Base-by-base conservation (phyloP, 1,140 invertebrate species). In the Halesus radiatus region DNA sequence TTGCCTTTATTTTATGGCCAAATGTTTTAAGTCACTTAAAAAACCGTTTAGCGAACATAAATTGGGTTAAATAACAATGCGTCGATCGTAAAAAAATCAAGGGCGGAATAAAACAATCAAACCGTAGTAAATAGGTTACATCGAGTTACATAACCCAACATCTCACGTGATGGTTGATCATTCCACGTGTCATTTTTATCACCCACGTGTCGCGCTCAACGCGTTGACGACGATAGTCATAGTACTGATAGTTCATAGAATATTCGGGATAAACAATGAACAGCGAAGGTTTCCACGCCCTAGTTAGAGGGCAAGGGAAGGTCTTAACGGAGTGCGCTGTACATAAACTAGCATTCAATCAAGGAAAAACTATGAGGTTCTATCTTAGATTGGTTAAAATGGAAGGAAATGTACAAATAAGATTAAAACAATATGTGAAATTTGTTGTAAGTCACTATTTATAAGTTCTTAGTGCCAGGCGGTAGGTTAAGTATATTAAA, bases 211-310 rank as follows among this genome's bases (percentile, higher is more conserved):
- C 20, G 10, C 56, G 23, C 10, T 20, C 23, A 23, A 18, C 20
- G 56, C n/a, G 56, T 7, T n/a, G 56, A 22, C 56, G 56, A 60
- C 20, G 56, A 60, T 22, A 45, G 32, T 32, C 0, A 7, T 32
- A 32, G 32, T 10, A 45, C 8, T 13, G 13, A 45, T 45, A 10
- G 23, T 50, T 20, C 6, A 45, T 23, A 53, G 18, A 54, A 26
- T 50, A 54, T 54, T 70, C 15, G 29, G 45, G 45, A 29, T 29
- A 18, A 37, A 13, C 10, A 45, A 45, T 45, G 8, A 45, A 70
- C 66, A 70, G n/a, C 66, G 56, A 60, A 60, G 56, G 56, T 22
- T 56, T 18, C 1, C 18, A n/a, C n/a, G 54, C 20, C 56, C 56
- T 18, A 20, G 23, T 45, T 60, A 60, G 15, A 60, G 56, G 56